Evolutionary conservation across 2,113 vertebrate genomes (phyloP).

Genomic region (Phasianus colchicus): DNA sequence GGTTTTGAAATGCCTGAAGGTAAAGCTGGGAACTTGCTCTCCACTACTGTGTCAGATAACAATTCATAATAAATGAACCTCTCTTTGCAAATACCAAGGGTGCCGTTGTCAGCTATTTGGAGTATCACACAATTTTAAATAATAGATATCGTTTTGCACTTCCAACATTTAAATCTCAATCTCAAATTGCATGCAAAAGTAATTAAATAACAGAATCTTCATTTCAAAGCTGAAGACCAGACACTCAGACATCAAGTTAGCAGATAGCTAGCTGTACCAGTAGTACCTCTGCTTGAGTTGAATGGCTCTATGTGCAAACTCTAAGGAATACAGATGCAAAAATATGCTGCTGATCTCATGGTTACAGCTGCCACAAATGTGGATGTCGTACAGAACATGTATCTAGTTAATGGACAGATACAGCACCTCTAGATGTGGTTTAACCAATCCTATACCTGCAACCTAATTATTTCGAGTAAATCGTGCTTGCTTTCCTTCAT

Average conservation of each 20-base stretch:
- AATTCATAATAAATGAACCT: slow-evolving; percentile 12
- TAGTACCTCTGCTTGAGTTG: background rate
- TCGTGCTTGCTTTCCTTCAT: background rate
- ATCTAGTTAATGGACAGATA: background rate
- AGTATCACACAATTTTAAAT: background rate
- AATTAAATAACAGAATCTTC: background rate
- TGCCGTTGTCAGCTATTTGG: background rate
- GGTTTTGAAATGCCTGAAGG: background rate
- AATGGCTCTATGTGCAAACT: background rate
- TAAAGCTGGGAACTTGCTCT: background rate
- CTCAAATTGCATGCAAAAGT: background rate
- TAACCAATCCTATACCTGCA: background rate
- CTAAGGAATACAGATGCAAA: background rate
- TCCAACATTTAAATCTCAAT: background rate
- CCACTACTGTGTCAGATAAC: background rate
- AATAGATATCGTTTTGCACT: background rate
- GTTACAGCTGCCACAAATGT: background rate
- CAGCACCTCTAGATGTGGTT: background rate
- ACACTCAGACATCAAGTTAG: background rate
- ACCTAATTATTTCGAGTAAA: background rate
- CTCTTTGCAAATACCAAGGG: background rate
- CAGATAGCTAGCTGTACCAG: background rate
- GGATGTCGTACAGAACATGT: background rate
- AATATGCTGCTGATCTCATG: background rate
- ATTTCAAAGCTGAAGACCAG: background rate